Evolutionary conservation across 2,888 invertebrate species (phyloP), one percentile per base, ranked within the genome.

Genomic region (Apoda limacodes): DNA sequence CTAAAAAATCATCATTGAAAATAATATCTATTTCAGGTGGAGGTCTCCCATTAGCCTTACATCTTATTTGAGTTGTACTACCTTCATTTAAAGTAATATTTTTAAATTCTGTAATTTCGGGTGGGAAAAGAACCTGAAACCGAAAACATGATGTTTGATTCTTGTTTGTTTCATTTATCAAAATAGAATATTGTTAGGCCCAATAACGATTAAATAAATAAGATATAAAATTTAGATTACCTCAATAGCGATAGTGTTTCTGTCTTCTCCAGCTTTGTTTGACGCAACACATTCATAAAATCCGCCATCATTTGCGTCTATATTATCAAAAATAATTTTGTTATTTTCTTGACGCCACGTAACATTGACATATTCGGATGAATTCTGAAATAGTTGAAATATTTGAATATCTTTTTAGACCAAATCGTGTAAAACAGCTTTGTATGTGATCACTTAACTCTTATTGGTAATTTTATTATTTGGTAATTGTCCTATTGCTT

Each of bases 61-160:
- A 80, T 25, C 48, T 30, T 2, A 76, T 42, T 34, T 59, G 50
- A 12, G 56, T 39, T 2, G 38, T 47, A 1, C 54, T 25, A 1
- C 64, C 65, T 50, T 75, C 75, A 1, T 45, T 24, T 2, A 40
- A 63, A 1, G 62, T 59, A 30, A 59, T 49, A 17, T 71, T 59
- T 1, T 45, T 35, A 22, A 74, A 67, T 9, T 48, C 34, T 3
- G 47, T 55, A 22, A 80, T 64, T 23, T 37, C 34, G 17, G 78
- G 75, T 6, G 55, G 48, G 1, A 56, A 44, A 10, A 60, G 39
- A 9, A 80, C 76, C 76, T 80, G 37, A n/a, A n/a, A n/a, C n/a
- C n/a, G n/a, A n/a, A n/a, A n/a, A n/a, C n/a, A n/a, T n/a, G n/a
- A n/a, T n/a, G n/a, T n/a, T n/a, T n/a, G n/a, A n/a, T n/a, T n/a